Base-by-base conservation (phyloP, 2,888 invertebrate genomes). In the Anoplius nigerrimus region DNA sequence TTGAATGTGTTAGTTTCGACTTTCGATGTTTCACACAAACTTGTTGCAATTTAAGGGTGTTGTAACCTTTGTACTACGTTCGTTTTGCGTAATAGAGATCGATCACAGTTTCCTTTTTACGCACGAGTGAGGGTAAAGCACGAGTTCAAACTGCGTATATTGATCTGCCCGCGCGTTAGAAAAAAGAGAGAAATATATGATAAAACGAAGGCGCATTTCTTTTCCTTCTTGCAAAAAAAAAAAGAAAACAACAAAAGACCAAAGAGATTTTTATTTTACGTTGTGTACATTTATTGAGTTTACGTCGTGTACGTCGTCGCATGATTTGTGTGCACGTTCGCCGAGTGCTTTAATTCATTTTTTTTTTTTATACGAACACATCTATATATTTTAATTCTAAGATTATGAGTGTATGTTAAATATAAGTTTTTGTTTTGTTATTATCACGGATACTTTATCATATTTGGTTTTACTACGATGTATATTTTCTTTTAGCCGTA, bases 221-320 rank as follows among this genome's bases (percentile, higher is more conserved):
- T 66, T 72, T 72, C 62, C 72, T 72, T 69, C 65, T 61, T 66
- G 62, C 57, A 55, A 55, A 55, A 55, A 66, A 62, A 52, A 59
- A 48, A 46, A 53, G 65, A 42, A 65, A 65, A 62, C 62, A 66
- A 65, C 46, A 57, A 57, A 27, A 60, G 66, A 78, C 79, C 79
- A 79, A 79, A 79, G 79, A 79, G 70, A 79, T 78, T 74, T 79
- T 75, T 74, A 71, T 75, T 72, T 79, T 79, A 79, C 69, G 76
- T 79, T 79, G 74, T 74, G 70, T 79, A 79, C 72, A 79, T 79
- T 79, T 66, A 69, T 64, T 73, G 75, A 79, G 65, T 79, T 76
- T 78, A 76, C 68, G 58, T 61, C 66, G 62, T 72, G 61, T 69
- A 74, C 77, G 69, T 72, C 54, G 63, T 67, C 61, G 62, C 70